A percentile compares a stretch with the other conserved stretches of the same genome.
phyloP scores from a whole-genome alignment of 2,113 vertebrate species.

The Pseudopipra pipra region DNA sequence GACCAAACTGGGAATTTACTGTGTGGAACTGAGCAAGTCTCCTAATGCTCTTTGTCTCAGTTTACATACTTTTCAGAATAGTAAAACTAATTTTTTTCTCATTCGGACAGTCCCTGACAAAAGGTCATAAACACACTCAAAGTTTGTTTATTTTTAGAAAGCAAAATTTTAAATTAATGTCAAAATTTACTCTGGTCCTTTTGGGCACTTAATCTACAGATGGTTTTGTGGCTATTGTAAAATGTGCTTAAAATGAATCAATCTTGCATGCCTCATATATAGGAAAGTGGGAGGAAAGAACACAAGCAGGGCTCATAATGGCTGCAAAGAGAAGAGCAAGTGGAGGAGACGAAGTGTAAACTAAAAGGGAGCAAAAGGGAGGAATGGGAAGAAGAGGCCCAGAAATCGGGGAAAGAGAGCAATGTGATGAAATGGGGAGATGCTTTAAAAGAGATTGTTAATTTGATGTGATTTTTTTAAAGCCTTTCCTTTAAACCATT shows the following conservation, averaged over 20 bases:
- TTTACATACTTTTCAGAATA: slow-evolving; percentile 8
- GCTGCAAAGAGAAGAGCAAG: not conserved
- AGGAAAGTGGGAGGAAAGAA: not conserved
- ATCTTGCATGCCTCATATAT: not conserved
- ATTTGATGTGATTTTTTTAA: not conserved
- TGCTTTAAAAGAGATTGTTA: not conserved
- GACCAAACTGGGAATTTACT: not conserved
- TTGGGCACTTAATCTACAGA: not conserved
- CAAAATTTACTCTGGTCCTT: not conserved
- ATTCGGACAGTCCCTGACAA: not conserved
- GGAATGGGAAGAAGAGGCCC: not conserved
- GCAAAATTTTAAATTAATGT: not conserved
- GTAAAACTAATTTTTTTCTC: not conserved
- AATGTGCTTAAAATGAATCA: not conserved
- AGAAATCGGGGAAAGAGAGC: not conserved
- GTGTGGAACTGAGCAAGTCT: not conserved
- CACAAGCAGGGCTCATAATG: not conserved
- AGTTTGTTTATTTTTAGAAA: slow-evolving; percentile 7
- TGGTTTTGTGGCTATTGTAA: not conserved
- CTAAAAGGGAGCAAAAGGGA: not conserved
- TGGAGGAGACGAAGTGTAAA: not conserved
- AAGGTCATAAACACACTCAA: not conserved
- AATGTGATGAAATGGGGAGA: not conserved
- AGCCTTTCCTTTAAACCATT: not conserved
- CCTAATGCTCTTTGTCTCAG: not conserved